Conservation (phyloP, 2,888 invertebrate species). For the Synanthedon tipuliformis region DNA sequence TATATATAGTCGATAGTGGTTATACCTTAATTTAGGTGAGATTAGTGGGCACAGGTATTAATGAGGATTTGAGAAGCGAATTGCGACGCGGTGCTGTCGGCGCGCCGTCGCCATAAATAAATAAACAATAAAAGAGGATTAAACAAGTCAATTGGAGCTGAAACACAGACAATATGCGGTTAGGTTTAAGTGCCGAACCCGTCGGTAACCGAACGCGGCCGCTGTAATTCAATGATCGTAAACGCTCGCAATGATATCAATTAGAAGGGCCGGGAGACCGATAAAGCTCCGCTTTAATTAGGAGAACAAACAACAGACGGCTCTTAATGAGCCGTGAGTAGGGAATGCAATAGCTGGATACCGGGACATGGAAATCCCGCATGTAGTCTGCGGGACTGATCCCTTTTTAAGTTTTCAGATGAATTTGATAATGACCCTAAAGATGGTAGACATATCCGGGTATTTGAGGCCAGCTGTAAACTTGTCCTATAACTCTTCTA, state of each 20-base stretch:
- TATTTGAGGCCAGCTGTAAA: too few species aligned
- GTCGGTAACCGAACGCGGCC: constrained; percentile 55
- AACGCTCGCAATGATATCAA: constrained; percentile 68
- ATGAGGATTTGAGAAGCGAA: too few species aligned
- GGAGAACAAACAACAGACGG: constrained; percentile 68
- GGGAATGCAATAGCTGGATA: too few species aligned
- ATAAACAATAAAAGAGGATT: constrained; percentile 63
- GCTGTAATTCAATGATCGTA: constrained; percentile 67
- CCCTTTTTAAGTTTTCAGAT: too few species aligned
- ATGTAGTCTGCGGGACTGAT: too few species aligned
- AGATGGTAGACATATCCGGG: too few species aligned
- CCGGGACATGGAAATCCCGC: too few species aligned
- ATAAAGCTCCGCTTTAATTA: constrained; percentile 69
- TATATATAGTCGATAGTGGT: too few species aligned
- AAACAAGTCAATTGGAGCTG: constrained; percentile 61
- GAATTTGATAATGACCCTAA: too few species aligned
- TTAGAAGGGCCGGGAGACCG: constrained; percentile 60
- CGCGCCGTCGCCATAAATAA: constrained; percentile 36
- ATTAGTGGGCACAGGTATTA: too few species aligned
- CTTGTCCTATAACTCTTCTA: too few species aligned
- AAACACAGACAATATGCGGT: constrained; percentile 61
- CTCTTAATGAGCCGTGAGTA: constrained; percentile 54
- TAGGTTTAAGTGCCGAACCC: constrained; percentile 57
- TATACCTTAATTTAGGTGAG: too few species aligned
- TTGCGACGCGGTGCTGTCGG: not conserved